Conservation (phyloP, 2,888 invertebrate genomes). For the Andrena bicolor region DNA sequence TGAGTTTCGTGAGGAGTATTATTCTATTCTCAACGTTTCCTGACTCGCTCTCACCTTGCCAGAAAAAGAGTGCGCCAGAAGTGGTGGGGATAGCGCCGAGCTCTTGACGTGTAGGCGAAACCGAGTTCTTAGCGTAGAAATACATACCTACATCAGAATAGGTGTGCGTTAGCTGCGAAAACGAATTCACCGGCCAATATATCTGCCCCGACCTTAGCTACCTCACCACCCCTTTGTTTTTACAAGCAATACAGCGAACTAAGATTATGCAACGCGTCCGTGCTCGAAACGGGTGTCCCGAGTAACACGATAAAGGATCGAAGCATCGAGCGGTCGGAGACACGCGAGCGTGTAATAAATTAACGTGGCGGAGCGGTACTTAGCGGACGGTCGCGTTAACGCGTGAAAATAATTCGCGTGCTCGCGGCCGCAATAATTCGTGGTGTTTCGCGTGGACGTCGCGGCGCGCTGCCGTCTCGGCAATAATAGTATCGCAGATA, state of each 20-base stretch:
- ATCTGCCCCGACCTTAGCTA: too few relatives aligned
- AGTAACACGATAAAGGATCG: conserved; percentile 14
- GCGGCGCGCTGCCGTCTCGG: conserved; percentile 1
- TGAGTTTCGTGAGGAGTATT: too few relatives aligned
- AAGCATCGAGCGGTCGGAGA: conserved; percentile 4
- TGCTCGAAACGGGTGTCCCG: background rate
- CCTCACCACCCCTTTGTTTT: background rate
- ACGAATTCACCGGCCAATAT: too few relatives aligned
- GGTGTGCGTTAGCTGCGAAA: too few relatives aligned
- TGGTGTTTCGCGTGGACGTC: conserved; percentile 6
- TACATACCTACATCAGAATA: too few relatives aligned
- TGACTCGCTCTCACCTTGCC: too few relatives aligned
- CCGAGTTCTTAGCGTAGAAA: too few relatives aligned
- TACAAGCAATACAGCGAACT: background rate
- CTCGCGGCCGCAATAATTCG: conserved; percentile 3
- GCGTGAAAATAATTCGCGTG: conserved; percentile 36
- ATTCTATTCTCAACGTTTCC: too few relatives aligned
- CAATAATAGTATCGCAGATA: conserved; percentile 29
- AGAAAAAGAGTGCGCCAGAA: too few relatives aligned
- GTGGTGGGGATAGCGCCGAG: too few relatives aligned
- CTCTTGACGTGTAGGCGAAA: too few relatives aligned
- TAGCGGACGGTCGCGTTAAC: conserved; percentile 18
- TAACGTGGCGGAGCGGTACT: background rate
- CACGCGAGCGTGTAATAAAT: conserved; percentile 49
- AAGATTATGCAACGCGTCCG: background rate